Evolutionary conservation across 2,113 vertebrate genomes (phyloP), one percentile per base, ranked within the genome.

Genomic region (Catharus bicknelli): DNA sequence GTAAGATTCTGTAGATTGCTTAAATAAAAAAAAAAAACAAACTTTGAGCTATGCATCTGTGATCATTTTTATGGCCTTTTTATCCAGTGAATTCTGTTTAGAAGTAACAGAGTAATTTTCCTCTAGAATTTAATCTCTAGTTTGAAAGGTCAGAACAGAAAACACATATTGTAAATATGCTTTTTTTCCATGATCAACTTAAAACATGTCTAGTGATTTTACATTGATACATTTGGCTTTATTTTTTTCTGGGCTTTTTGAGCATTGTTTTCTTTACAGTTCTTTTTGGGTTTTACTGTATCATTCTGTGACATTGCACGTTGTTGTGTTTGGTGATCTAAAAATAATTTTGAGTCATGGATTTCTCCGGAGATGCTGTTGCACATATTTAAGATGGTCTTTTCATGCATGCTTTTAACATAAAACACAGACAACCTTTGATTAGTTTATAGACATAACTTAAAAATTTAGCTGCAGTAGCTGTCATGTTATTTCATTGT

Each of bases 321-420:
- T 90, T 93, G 78, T 88, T 94, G 62, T 92, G 70, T 93, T 94
- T 83, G 66, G 47, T 76, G 61, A 73, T 94, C 87, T 94, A 95
- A 96, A 95, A 97, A 95, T 96, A 96, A 86, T 92, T 92, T 96
- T 90, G 86, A 90, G 73, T 95, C 87, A 93, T 63, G 83, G 80
- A 94, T 95, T 95, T 96, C 89, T 89, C 94, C 82, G 74, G 94
- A 96, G 95, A 91, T 80, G 58, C 22, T 87, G 76, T 66, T 94
- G 83, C 74, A 90, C 1, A 0, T 89, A 78, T 85, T 95, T 91
- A 69, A 91, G 92, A 93, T 51, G 54, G 34, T 58, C 68, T 91
- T 90, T 90, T 57, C 63, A 32, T 76, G 73, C 2, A 1, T 90
- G 62, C 42, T 91, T 87, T 73, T 18, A 88, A 61, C 57, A 64